Base-by-base conservation (phyloP, 2,888 invertebrate genomes). In the Scaptomyza parva region DNA sequence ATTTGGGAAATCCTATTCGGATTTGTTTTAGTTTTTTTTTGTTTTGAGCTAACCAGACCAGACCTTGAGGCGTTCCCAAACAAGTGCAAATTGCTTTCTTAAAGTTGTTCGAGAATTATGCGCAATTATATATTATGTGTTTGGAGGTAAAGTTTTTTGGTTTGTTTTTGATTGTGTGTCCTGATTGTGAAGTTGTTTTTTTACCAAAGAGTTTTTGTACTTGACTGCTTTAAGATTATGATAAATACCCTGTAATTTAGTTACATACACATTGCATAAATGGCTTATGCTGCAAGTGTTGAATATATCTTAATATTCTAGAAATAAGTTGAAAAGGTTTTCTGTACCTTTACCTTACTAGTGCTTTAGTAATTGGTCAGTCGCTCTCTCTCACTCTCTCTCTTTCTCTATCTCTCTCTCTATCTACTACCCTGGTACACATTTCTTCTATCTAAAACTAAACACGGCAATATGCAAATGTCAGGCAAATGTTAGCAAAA, bases 381-480 rank as follows among this genome's bases (percentile, higher is more conserved):
- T 22, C 22, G n/a, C n/a, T n/a, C n/a, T n/a, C n/a, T n/a, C n/a
- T n/a, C n/a, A n/a, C n/a, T n/a, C n/a, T n/a, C n/a, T n/a, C n/a
- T n/a, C n/a, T n/a, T n/a, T n/a, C n/a, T n/a, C n/a, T n/a, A n/a
- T n/a, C n/a, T n/a, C n/a, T n/a, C n/a, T n/a, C n/a, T n/a, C n/a
- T n/a, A n/a, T n/a, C n/a, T n/a, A n/a, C n/a, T n/a, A n/a, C n/a
- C n/a, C n/a, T n/a, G n/a, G n/a, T n/a, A n/a, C 45, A 47, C 43
- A 39, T 57, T 72, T 71, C 43, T 20, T 57, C 50, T 17, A 44
- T 40, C 35, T 17, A 17, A 43, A 35, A 35, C 20, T 30, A 33
- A 58, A 47, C 14, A 45, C 17, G 40, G 35, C 12, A 52, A 53
- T 81, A 78, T 80, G 73, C 67, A 78, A 85, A 80, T 82, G 52